These are phyloP conservation scores for Circaetus gallicus DNA, from an alignment of 2,113 vertebrate genomes.

Conservation along the genomic window DNA sequence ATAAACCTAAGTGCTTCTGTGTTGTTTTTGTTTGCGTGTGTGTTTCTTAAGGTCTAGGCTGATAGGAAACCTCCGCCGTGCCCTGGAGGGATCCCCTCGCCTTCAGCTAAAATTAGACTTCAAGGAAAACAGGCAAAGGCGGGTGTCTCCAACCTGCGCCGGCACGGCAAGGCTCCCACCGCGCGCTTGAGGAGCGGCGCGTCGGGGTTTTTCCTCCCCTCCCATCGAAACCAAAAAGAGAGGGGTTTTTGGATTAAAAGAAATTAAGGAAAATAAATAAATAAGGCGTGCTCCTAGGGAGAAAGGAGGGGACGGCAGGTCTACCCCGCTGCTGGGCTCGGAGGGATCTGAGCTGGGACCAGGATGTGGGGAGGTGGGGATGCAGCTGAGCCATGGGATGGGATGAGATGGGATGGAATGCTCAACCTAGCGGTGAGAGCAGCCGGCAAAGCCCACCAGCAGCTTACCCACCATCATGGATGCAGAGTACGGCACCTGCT, in stretches of 20 bases:
- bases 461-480: rapidly evolving
- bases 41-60: not conserved
- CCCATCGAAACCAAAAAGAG: not conserved
- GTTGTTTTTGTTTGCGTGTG: not conserved
- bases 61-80: not conserved
- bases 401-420: not conserved
- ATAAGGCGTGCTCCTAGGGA: rapidly evolving
- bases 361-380: not conserved
- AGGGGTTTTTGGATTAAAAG: not conserved
- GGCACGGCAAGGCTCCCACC: not conserved
- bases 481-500: not conserved
- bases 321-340: rapidly evolving
- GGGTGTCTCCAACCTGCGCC: not conserved
- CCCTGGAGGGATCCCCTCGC: not conserved
- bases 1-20: not conserved
- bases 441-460: not conserved
- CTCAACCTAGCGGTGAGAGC: rapidly evolving
- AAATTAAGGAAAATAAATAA: not conserved
- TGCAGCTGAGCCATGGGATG: rapidly evolving
- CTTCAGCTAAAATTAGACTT: constrained; percentile 52
- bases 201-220: not conserved
- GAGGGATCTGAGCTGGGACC: rapidly evolving
- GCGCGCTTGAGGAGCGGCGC: rapidly evolving
- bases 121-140: not conserved
- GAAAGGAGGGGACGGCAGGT: not conserved